Evolutionary conservation across 2,888 invertebrate species (phyloP), one percentile per base, ranked within the genome.

Genomic region (Ormyrus pomaceus): DNA sequence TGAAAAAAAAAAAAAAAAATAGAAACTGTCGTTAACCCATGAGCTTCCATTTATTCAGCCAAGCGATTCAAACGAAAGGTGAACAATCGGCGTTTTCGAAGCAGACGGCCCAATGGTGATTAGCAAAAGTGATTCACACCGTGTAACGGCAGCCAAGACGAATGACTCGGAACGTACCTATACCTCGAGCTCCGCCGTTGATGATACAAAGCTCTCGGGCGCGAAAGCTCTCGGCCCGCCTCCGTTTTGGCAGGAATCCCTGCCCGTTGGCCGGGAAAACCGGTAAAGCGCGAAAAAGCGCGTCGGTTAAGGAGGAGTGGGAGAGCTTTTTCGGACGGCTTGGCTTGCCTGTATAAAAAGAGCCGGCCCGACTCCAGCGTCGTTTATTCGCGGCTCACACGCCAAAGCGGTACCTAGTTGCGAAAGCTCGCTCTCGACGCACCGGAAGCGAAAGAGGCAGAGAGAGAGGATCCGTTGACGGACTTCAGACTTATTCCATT

Each of bases 301-400:
- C 50, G 19, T 19, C 69, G 48, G 8, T 34, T 58, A 56, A 46
- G 50, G 48, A 58, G 62, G 66, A 5, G 48, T 11, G 51, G 9
- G 68, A 65, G 76, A 72, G 79, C 79, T 76, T 81, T 76, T 68
- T 61, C 58, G 76, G 13, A 11, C 46, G 66, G 46, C 62, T 19
- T 68, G 61, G 19, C 19, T 65, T 59, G 65, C 13, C 13, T 62
- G 70, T 82, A 82, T 82, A 82, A 77, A 80, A 82, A 77, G 69
- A 65, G 19, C 48, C 68, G 51, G 62, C 6, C 34, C 50, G 8
- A 65, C 77, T 82, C 82, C 82, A 82, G 82, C 58, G 61, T 68
- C 74, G 77, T 82, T 82, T 77, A 82, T 80, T 82, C 77, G 66
- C 66, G 53, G n/a, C 11, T 46, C 56, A 59, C 51, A 8, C 70